These are phyloP conservation scores for Anguilla pacifica DNA, from an alignment of 2,797 vertebrate genomes.

Conservation along the genomic window DNA sequence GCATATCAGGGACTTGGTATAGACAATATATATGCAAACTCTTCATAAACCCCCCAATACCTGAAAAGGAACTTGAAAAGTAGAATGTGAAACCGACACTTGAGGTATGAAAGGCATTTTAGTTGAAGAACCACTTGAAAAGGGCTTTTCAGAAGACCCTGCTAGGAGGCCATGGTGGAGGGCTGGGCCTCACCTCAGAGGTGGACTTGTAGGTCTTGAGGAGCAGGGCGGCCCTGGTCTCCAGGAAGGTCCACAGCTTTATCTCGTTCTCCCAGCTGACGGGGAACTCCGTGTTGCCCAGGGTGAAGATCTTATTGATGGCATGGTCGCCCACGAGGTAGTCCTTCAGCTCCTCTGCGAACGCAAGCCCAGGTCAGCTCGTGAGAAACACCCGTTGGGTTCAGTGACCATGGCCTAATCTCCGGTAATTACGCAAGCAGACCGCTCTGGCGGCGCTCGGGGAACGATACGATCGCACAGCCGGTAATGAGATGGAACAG, in stretches of 20 bases:
- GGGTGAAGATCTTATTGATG: conserved; percentile 93
- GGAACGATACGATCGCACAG: conserved; percentile 41
- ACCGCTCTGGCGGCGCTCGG: not conserved
- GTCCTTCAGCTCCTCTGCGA: conserved; percentile 90
- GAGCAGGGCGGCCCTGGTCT: conserved; percentile 90
- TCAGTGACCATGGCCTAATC: conserved; percentile 39
- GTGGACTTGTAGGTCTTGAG: conserved; percentile 94
- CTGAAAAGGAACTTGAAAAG: not conserved
- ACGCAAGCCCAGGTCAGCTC: not conserved
- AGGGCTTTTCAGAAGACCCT: not conserved
- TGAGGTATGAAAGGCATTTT: not conserved
- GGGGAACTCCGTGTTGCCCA: conserved; percentile 93
- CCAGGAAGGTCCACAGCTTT: conserved; percentile 96
- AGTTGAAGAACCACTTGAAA: not conserved
- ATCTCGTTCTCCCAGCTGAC: conserved; percentile 99
- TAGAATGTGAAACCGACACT: not conserved
- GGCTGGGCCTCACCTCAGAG: conserved; percentile 75
- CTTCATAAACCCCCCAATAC: not conserved
- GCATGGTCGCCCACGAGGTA: conserved; percentile 88
- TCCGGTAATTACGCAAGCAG: conserved; percentile 38
- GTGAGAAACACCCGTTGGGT: not conserved
- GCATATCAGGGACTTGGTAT: not conserved
- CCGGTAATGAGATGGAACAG: conserved; percentile 51
- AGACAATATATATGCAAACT: too few relatives aligned
- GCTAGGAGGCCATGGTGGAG: too few relatives aligned